Evolutionary conservation across 2,888 invertebrate genomes (phyloP).

Genomic region (Zonitis immaculata): DNA sequence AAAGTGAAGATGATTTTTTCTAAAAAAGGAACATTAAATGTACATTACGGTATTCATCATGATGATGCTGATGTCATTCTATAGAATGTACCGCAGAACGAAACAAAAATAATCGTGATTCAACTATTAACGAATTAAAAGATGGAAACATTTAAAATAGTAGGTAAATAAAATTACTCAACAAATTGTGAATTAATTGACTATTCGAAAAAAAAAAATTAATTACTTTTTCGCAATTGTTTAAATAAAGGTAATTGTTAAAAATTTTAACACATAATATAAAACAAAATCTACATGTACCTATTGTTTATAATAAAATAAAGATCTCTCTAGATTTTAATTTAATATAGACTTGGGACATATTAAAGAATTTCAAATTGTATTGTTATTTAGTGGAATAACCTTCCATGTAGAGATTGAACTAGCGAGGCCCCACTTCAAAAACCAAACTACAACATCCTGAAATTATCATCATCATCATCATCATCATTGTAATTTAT

Average conservation of each 20-base stretch:
- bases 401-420: slow-evolving; percentile 2
- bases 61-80: not conserved
- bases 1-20: slow-evolving; percentile 25
- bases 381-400: not conserved
- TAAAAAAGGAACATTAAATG: not conserved
- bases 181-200: too few species aligned
- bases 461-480: not conserved
- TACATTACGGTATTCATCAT: not conserved
- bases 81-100: not conserved
- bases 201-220: not conserved
- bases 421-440: not conserved
- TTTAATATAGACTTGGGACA: not conserved
- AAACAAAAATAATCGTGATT: not conserved
- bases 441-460: not conserved
- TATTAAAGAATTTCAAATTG: not conserved
- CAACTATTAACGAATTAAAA: not conserved
- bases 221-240: not conserved
- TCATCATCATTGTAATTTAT: not conserved
- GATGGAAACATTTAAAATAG: too few species aligned
- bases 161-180: not conserved
- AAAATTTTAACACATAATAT: too few species aligned
- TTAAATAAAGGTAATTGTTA: not conserved
- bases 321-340: too few species aligned
- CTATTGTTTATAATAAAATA: not conserved
- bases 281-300: not conserved